These are phyloP conservation scores for Eira barbara DNA, from an alignment of 2,113 vertebrate genomes.

Conservation along the genomic window DNA sequence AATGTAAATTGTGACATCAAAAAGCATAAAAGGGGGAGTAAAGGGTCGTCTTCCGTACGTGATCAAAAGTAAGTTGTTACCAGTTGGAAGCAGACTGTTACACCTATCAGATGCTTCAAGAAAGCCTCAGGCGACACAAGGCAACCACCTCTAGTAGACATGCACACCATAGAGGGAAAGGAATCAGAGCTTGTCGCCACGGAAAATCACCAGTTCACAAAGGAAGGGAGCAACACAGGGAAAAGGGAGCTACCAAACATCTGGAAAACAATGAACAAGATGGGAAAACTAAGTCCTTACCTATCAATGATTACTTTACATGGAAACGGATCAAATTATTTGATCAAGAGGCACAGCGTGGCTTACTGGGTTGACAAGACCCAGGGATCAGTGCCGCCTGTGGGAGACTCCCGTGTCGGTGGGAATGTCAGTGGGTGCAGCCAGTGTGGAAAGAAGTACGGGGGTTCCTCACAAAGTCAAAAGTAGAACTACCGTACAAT, in stretches of 20 bases:
- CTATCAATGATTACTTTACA: background rate
- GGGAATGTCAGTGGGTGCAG: too few relatives aligned
- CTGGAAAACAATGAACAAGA: background rate
- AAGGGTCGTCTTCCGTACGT: background rate
- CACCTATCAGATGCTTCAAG: background rate
- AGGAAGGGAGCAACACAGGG: background rate
- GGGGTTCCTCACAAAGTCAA: too few relatives aligned
- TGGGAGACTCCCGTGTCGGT: too few relatives aligned
- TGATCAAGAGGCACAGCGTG: background rate
- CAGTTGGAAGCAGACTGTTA: background rate
- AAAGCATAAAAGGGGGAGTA: background rate
- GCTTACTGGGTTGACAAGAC: too few relatives aligned
- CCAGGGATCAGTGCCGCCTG: too few relatives aligned
- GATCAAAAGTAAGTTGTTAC: background rate
- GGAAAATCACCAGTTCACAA: background rate
- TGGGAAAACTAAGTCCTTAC: background rate
- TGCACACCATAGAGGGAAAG: background rate
- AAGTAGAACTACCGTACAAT: too few relatives aligned
- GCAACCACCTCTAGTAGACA: too few relatives aligned
- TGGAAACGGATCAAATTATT: background rate
- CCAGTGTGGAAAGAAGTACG: too few relatives aligned
- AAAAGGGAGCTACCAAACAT: background rate
- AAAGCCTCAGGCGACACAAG: background rate
- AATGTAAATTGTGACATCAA: background rate
- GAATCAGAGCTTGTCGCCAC: rapidly evolving